Evolutionary conservation across 1,140 invertebrate genomes (phyloP), one percentile per base, ranked within the genome.

Genomic region (Apis laboriosa): DNA sequence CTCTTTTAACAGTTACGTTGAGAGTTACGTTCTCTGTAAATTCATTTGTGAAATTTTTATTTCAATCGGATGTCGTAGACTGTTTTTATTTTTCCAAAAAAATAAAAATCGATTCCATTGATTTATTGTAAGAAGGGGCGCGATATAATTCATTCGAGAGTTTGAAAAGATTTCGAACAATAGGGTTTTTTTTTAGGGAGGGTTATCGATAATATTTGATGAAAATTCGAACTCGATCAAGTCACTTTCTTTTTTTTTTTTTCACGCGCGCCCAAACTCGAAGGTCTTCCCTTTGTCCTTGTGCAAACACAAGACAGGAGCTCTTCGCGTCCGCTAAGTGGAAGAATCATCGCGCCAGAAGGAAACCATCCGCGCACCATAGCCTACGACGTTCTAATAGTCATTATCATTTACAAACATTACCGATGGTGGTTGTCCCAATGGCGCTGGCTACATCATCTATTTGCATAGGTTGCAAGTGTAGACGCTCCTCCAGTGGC

Each of bases 371-470:
- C 71, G 9, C 58, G 53, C 34, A 3, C 72, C 60, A 43, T 71
- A 70, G 28, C 73, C 68, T 34, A 56, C 86, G 55, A 88, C 80
- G 78, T 85, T 90, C 88, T 90, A 89, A 90, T 90, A 86, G 88
- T 90, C 88, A 90, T 90, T 90, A 90, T 90, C 88, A 90, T 90
- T 89, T 89, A 81, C 88, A 90, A 90, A 90, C 88, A 90, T 84
- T 60, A 55, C 79, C 80, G 28, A 28, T 49, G n/a, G n/a, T 56
- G 63, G 49, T 53, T 75, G 56, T 19, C 1, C 60, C 9, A 19
- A n/a, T 19, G 56, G 70, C 61, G 17, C 74, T 60, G 68, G 67
- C 83, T 85, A 78, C 73, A 80, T 79, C 79, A 71, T 63, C 80
- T 89, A 85, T 89, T 89, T 89, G 82, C 87, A 73, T 83, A 88